A percentile compares a stretch with the other conserved stretches of the same genome.
phyloP scores from a whole-genome alignment of 1,140 invertebrate genomes.

The Arctopsyche grandis region DNA sequence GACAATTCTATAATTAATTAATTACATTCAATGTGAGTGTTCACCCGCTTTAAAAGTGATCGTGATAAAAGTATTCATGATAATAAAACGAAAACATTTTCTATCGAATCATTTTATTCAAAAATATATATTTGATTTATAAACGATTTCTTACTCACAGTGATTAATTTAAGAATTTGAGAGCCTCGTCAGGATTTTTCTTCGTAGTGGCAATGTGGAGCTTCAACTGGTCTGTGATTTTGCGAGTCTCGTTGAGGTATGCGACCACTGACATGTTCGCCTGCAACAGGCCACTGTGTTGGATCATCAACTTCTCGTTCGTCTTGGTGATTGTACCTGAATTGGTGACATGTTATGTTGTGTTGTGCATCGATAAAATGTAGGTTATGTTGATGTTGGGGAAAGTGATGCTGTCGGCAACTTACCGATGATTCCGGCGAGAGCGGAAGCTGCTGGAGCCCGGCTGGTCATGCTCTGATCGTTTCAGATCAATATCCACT shows the following conservation, averaged over 20 bases:
- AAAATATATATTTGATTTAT: no score
- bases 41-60: no score
- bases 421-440: background rate
- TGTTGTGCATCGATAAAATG: no score
- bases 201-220: slow-evolving; percentile 59
- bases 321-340: slow-evolving; percentile 37
- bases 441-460: background rate
- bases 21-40: background rate
- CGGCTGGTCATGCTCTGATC: background rate
- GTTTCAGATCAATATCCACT: background rate
- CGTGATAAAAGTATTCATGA: no score
- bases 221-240: slow-evolving; percentile 57
- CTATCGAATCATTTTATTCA: no score
- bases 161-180: slow-evolving; percentile 54
- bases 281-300: slow-evolving; percentile 61
- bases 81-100: no score
- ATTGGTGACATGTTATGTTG: no score
- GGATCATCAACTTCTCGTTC: slow-evolving; percentile 38
- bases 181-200: slow-evolving; percentile 60
- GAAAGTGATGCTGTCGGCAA: background rate
- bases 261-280: slow-evolving; percentile 61
- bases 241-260: slow-evolving; percentile 64
- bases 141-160: no score
- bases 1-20: background rate
- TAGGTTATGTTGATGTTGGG: background rate